Percentiles rank a stretch among this genome's conserved stretches.
phyloP scores from a whole-genome alignment of 2,888 invertebrate species.

The Synergus japonicus region DNA sequence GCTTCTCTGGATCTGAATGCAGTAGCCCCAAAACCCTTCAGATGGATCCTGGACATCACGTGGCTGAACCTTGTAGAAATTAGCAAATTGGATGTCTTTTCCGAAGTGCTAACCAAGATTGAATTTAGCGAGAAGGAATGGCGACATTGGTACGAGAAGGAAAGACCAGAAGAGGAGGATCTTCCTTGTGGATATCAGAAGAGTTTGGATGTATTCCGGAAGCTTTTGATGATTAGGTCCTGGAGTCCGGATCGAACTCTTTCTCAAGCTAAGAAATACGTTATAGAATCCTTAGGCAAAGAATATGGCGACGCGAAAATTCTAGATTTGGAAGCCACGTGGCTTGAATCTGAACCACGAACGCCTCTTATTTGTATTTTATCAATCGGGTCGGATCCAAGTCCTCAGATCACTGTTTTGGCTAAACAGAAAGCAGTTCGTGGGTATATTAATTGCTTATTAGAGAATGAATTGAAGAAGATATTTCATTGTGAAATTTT shows the following conservation, averaged over 20 bases:
- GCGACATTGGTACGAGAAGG: constrained; percentile 94
- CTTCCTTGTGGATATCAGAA: constrained; percentile 94
- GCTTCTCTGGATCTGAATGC: constrained; percentile 96
- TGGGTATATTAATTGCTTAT: constrained; percentile 76
- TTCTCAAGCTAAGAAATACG: constrained; percentile 94
- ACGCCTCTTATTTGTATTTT: constrained; percentile 95
- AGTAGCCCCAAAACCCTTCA: constrained; percentile 93
- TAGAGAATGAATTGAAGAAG: constrained; percentile 30
- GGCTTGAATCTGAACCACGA: constrained; percentile 92
- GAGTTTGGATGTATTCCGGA: constrained; percentile 91
- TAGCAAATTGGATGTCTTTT: constrained; percentile 89
- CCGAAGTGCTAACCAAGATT: constrained; percentile 89
- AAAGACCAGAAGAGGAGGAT: constrained; percentile 93
- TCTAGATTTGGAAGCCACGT: constrained; percentile 92
- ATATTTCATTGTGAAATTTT: constrained; percentile 19
- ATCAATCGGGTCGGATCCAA: constrained; percentile 97
- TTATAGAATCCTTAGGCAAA: constrained; percentile 91
- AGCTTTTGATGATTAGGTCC: constrained; percentile 89
- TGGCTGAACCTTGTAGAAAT: constrained; percentile 98
- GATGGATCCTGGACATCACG: constrained; percentile 96
- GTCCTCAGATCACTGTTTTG: constrained; percentile 92
- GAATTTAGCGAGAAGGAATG: constrained; percentile 91
- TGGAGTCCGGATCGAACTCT: constrained; percentile 98
- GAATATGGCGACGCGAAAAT: constrained; percentile 96
- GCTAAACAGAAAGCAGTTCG: constrained; percentile 92